A percentile compares a stretch with the other conserved stretches of the same genome.
phyloP scores from a whole-genome alignment of 2,797 vertebrate genomes.

The Neosalanx taihuensis region DNA sequence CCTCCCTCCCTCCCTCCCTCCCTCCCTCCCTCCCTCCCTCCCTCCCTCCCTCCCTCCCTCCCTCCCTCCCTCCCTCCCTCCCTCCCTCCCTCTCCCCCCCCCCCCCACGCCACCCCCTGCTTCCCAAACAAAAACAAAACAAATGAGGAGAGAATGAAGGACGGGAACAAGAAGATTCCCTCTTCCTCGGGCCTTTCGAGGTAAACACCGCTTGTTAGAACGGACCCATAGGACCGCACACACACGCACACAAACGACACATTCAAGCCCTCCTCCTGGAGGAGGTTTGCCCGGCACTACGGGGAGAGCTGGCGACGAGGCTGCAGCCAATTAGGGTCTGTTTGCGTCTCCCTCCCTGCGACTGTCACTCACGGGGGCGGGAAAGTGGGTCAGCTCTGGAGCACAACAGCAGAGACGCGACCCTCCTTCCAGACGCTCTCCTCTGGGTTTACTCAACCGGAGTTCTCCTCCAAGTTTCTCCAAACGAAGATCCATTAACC shows the following conservation, averaged over 20 bases:
- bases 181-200: conserved; percentile 22
- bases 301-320: conserved; percentile 55
- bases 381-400: conserved; percentile 61
- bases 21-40: too few species aligned
- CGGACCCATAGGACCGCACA: conserved; percentile 50
- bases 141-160: conserved; percentile 33
- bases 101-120: too few species aligned
- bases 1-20: too few species aligned
- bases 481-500: conserved; percentile 31
- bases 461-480: conserved; percentile 15
- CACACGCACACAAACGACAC: conserved; percentile 33
- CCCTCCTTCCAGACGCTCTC: too few species aligned
- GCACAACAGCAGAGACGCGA: too few species aligned
- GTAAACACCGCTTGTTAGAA: conserved; percentile 60
- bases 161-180: conserved; percentile 31
- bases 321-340: conserved; percentile 63
- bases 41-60: too few species aligned
- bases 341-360: conserved; percentile 48
- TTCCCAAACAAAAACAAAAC: background rate
- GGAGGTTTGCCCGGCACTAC: conserved; percentile 35
- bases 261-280: conserved; percentile 52
- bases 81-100: too few species aligned
- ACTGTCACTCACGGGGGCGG: conserved; percentile 43
- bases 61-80: too few species aligned
- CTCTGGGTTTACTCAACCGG: conserved; percentile 45